Evolutionary conservation across 2,888 invertebrate genomes (phyloP), one percentile per base, ranked within the genome.

Genomic region (Seladonia tumulorum): DNA sequence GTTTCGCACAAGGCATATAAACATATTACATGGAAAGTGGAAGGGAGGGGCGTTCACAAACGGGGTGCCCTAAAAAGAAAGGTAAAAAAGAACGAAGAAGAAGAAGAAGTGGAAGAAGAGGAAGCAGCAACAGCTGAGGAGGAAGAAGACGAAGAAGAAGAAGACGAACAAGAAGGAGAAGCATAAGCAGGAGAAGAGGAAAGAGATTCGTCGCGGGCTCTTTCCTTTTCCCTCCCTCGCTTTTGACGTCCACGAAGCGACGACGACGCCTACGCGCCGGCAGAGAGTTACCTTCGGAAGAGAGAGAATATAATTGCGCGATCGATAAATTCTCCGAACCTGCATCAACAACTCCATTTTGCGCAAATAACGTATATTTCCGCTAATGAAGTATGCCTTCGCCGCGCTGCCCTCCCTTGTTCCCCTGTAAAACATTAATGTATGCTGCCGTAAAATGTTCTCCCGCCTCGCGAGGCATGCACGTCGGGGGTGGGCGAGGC

Each of bases 21-120:
- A 93, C 92, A 91, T 92, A 92, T 93, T 92, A 92, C 91, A 91
- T 88, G 87, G 87, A 84, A 85, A 85, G 84, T 47, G 70, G 85
- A 73, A 63, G 76, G 76, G 83, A 79, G 74, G 88, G 85, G 89
- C 86, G 87, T 75, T 76, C 86, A 87, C 90, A 89, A 89, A 91
- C 87, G 90, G 92, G 90, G 91, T 92, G 92, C 91, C 88, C 87
- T 88, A 80, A 84, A 91, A 91, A 92, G 91, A 93, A 91, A 68
- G 68, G 8, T 18, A 22, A 10, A 45, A n/a, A 35, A 47, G 49
- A 14, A 18, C 29, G 22, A n/a, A 45, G 16, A 14, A 68, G 10
- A 18, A 2, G n/a, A n/a, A 5, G 4, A 35, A 35, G 35, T 4
- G 35, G 29, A 66, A 66, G 66, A 29, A 66, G 49, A 78, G 82